Evolutionary conservation across 2,797 vertebrate genomes (phyloP).

Genomic region (Lutjanus argentimaculatus): DNA sequence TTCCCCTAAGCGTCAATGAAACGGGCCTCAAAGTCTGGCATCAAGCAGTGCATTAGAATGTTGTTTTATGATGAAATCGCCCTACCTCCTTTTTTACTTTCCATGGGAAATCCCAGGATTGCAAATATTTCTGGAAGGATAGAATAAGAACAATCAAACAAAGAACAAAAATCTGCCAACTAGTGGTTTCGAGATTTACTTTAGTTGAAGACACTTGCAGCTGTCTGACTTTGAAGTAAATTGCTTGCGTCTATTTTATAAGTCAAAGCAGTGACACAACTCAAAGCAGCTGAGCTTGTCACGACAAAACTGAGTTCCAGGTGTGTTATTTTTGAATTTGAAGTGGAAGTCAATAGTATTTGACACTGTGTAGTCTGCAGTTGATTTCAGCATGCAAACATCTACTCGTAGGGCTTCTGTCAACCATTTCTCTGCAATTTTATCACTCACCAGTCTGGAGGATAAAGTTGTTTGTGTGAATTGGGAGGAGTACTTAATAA

Average conservation of each 20-base stretch:
- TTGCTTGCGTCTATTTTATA: background rate
- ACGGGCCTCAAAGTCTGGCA: too few species aligned
- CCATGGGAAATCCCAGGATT: background rate
- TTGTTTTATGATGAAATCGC: too few species aligned
- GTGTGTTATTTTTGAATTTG: background rate
- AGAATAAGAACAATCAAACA: background rate
- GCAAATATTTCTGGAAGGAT: background rate
- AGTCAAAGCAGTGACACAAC: background rate
- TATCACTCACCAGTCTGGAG: background rate
- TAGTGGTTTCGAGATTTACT: background rate
- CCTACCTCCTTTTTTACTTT: too few species aligned
- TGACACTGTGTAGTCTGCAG: background rate
- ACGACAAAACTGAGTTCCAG: background rate
- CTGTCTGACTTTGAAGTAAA: background rate
- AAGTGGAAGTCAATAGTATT: background rate
- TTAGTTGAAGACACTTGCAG: background rate
- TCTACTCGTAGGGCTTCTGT: background rate
- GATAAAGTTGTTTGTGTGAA: conserved; percentile 37
- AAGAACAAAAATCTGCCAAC: background rate
- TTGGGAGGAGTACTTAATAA: conserved; percentile 18
- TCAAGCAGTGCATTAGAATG: too few species aligned
- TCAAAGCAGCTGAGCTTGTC: background rate
- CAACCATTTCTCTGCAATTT: background rate
- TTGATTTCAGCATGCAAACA: background rate
- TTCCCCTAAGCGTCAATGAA: too few species aligned